Percentiles rank a stretch among this genome's conserved stretches.
Evolutionary conservation across 2,888 invertebrate species (phyloP).

Genomic region (Epirrita christyi): DNA sequence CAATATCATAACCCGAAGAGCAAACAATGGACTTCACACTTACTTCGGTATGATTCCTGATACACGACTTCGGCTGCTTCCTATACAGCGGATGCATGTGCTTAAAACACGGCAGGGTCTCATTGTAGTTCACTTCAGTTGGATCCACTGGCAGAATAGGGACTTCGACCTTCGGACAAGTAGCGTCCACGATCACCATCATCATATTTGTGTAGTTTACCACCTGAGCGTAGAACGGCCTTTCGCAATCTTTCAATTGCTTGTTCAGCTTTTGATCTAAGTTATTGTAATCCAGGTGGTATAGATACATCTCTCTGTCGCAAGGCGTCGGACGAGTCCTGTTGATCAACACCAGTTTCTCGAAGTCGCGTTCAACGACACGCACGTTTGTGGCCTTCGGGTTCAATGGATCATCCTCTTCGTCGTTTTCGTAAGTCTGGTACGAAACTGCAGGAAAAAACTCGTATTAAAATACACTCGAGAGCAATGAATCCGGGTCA

Average conservation of each 20-base stretch:
- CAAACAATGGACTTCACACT: constrained; percentile 42
- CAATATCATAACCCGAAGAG: neutral
- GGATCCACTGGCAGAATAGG: constrained; percentile 70
- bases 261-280: constrained; percentile 80
- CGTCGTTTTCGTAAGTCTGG: constrained; percentile 79
- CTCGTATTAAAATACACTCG: too few relatives aligned
- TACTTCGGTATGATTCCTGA: constrained; percentile 90
- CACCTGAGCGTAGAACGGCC: constrained; percentile 89
- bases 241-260: constrained; percentile 67
- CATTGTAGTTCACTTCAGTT: constrained; percentile 83
- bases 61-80: constrained; percentile 89
- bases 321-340: constrained; percentile 94
- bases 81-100: constrained; percentile 86
- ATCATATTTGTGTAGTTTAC: constrained; percentile 92
- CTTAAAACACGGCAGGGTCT: constrained; percentile 85
- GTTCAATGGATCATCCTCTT: constrained; percentile 68
- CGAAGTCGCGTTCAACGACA: constrained; percentile 84
- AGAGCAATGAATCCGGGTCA: too few relatives aligned
- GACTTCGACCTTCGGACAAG: constrained; percentile 83
- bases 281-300: constrained; percentile 78
- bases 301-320: constrained; percentile 89
- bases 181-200: constrained; percentile 89
- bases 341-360: constrained; percentile 87
- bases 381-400: constrained; percentile 70
- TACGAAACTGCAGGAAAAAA: constrained; percentile 59